A percentile compares a stretch with the other conserved stretches of the same genome.
Evolutionary conservation across 2,888 invertebrate genomes (phyloP).

Genomic region (Helobdella robusta): DNA sequence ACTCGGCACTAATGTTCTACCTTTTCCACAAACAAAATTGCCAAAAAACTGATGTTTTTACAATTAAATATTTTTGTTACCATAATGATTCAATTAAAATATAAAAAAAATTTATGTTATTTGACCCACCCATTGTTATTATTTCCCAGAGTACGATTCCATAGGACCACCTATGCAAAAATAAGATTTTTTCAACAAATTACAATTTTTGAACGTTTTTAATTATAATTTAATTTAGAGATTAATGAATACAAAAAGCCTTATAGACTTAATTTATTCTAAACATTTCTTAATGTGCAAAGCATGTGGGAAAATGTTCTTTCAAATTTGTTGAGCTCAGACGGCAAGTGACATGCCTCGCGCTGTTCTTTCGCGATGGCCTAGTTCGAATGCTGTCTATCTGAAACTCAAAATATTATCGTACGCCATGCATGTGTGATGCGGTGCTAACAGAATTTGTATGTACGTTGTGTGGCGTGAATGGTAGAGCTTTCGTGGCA

Average conservation of each 20-base stretch:
- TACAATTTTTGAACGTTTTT: background rate
- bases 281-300: too few relatives aligned
- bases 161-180: constrained; percentile 44
- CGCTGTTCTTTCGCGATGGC: too few relatives aligned
- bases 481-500: too few relatives aligned
- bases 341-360: too few relatives aligned
- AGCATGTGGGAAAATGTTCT: too few relatives aligned
- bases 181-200: background rate
- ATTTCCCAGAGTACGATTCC: constrained; percentile 47
- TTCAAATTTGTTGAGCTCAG: too few relatives aligned
- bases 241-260: background rate
- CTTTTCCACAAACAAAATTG: background rate
- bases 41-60: background rate
- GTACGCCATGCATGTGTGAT: too few relatives aligned
- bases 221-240: background rate
- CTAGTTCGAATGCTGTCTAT: too few relatives aligned
- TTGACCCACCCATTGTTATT: constrained; percentile 40
- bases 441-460: too few relatives aligned
- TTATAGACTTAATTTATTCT: background rate
- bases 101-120: background rate
- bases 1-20: too few relatives aligned
- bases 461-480: too few relatives aligned
- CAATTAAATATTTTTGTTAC: background rate
- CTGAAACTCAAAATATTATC: too few relatives aligned
- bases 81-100: background rate